Evolutionary conservation across 2,888 invertebrate species (phyloP), one percentile per base, ranked within the genome.

Genomic region (Nemapogon koenigi): DNA sequence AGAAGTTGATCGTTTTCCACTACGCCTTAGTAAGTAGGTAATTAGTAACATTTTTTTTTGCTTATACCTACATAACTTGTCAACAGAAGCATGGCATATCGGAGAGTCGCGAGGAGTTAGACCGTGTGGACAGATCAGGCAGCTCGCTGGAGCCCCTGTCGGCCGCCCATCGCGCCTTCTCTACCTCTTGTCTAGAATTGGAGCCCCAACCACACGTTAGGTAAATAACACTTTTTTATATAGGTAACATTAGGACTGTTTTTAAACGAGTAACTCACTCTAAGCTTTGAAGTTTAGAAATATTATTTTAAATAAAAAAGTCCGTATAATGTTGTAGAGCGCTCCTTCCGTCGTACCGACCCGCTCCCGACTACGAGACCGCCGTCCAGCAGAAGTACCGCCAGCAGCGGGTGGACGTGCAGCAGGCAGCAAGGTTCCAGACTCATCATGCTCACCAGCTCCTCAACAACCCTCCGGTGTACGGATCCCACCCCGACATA

Each of bases 351-450:
- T 87, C 88, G 0, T 93, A 93, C 62, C 83, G 96, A 2, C 91
- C 91, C 1, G 94, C 95, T 1, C 97, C 97, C 0, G 96, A 96
- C 70, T 97, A 97, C 65, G 95, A 96, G 59, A 93, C 94, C 0
- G 95, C 96, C 10, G 83, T 97, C 43, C 91, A 91, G 59, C 89
- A 91, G 52, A 93, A 93, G 59, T 90, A 90, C 64, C 81, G 85
- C 33, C 83, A 78, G 26, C 71, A 71, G 25, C 43, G 71, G 6
- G 52, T 69, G 0, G 69, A 75, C 31, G 67, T 71, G 0, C 65
- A 69, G 40, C 57, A 72, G 0, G 18, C 19, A 11, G 22, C 10
- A 6, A 64, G 76, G 0, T 76, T 67, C 49, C 70, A 69, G 44
- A 62, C 53, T 51, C 71, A 63, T 43, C 66, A 63, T 44, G 48